phyloP scores from a whole-genome alignment of 1,140 invertebrate genomes.

The Potamilus streckersoni region DNA sequence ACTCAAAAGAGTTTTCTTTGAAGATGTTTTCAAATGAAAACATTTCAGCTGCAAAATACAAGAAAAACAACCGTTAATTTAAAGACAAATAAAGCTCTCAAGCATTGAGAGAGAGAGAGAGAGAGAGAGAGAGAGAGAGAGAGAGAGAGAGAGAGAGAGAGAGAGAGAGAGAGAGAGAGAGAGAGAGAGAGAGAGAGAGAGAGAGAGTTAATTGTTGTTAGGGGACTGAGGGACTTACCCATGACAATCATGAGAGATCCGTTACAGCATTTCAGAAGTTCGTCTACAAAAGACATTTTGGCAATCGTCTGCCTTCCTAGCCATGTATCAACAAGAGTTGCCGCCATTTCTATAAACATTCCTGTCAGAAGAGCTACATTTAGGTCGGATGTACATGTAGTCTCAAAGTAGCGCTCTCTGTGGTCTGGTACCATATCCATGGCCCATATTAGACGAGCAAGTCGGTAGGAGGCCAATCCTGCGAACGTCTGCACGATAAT shows the following conservation, averaged over 20 bases:
- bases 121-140: too few relatives aligned
- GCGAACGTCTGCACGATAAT: slow-evolving; percentile 50
- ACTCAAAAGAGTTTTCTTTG: too few relatives aligned
- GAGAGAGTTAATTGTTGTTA: too few relatives aligned
- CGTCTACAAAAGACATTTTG: slow-evolving; percentile 43
- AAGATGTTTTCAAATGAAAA: too few relatives aligned
- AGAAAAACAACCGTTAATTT: too few relatives aligned
- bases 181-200: too few relatives aligned
- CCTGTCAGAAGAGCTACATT: slow-evolving; percentile 49
- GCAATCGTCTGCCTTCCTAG: slow-evolving; percentile 51
- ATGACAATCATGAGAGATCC: slow-evolving; percentile 57
- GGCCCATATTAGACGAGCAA: slow-evolving; percentile 56
- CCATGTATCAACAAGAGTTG: slow-evolving; percentile 58
- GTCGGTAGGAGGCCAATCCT: slow-evolving; percentile 55
- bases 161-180: too few relatives aligned
- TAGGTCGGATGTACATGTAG: slow-evolving; percentile 51
- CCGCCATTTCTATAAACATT: slow-evolving; percentile 51
- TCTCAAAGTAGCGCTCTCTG: slow-evolving; percentile 52
- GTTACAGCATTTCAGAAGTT: slow-evolving; percentile 52
- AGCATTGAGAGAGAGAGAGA: too few relatives aligned
- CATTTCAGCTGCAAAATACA: too few relatives aligned
- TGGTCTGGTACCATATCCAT: slow-evolving; percentile 60
- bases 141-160: too few relatives aligned
- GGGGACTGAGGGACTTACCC: slow-evolving; percentile 37
- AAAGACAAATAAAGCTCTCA: too few relatives aligned